Conservation (phyloP, 2,797 vertebrate species). For the Rousettus madagascariensis region DNA sequence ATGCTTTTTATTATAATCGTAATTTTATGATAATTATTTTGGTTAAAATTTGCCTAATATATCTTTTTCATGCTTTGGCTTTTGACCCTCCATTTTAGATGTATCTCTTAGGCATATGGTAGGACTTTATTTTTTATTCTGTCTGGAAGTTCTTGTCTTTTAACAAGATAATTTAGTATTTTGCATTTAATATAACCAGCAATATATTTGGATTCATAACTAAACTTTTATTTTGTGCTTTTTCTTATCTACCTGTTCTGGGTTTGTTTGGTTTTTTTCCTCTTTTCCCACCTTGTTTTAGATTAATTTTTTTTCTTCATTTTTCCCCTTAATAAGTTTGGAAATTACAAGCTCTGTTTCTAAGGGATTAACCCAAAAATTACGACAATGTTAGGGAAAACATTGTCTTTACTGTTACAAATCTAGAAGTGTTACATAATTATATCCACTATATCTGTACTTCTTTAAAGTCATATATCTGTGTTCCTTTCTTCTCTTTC, state of each 20-base stretch:
- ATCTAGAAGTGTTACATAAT: not conserved
- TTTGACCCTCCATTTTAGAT: not conserved
- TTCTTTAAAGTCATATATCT: not conserved
- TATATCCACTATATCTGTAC: not conserved
- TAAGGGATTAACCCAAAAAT: not conserved
- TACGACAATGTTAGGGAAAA: not conserved
- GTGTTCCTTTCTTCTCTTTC: not conserved
- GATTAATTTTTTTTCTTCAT: not conserved
- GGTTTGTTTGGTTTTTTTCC: not conserved
- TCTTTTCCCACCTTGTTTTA: not conserved
- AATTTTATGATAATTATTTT: not conserved
- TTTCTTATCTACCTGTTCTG: not conserved
- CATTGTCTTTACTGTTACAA: not conserved
- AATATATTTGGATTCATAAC: not conserved
- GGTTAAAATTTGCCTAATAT: not conserved
- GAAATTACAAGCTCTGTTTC: not conserved
- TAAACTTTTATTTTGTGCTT: not conserved
- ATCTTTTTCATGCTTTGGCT: not conserved
- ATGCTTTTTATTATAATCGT: not conserved
- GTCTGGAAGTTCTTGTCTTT: not conserved
- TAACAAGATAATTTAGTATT: not conserved
- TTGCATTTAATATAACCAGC: not conserved
- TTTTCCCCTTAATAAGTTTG: not conserved
- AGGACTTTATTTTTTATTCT: not conserved
- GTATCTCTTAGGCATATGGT: not conserved